These are phyloP conservation scores for Zaprionus obscuricornis DNA, from an alignment of 2,888 invertebrate species.

Conservation along the genomic window DNA sequence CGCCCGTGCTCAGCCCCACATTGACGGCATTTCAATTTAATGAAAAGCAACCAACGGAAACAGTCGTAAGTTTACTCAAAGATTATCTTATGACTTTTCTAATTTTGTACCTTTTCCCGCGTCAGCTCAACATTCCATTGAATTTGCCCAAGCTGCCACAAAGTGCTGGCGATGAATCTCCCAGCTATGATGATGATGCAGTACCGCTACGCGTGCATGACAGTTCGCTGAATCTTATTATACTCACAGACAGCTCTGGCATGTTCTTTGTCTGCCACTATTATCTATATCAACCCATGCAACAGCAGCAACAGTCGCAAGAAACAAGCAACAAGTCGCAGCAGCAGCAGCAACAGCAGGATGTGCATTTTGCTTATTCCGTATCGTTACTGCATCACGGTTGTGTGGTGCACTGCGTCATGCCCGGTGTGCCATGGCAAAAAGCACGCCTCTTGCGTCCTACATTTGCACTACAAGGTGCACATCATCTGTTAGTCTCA, in stretches of 20 bases:
- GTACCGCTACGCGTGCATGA: conserved; percentile 92
- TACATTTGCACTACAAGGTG: conserved; percentile 89
- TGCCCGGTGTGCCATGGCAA: conserved; percentile 91
- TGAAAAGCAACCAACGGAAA: conserved; percentile 93
- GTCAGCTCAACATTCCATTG: conserved; percentile 91
- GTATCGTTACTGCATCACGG: conserved; percentile 93
- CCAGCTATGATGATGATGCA: conserved; percentile 91
- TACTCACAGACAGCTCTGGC: conserved; percentile 89
- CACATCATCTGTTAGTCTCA: conserved; percentile 91
- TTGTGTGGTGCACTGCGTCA: conserved; percentile 91
- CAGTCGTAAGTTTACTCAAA: conserved; percentile 87
- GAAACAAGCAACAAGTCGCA: conserved; percentile 29
- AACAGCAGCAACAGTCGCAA: conserved; percentile 83
- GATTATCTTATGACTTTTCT: too few relatives aligned
- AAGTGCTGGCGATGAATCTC: conserved; percentile 83
- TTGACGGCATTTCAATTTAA: conserved; percentile 94
- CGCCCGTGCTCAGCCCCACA: conserved; percentile 87
- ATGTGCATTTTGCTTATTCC: conserved; percentile 93
- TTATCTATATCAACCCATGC: conserved; percentile 90
- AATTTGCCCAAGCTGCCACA: conserved; percentile 89
- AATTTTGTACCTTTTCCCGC: too few relatives aligned
- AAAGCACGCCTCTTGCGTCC: conserved; percentile 90
- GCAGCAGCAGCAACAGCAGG: conserved; percentile 60
- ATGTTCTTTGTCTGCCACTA: conserved; percentile 92
- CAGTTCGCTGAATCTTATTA: conserved; percentile 91